A percentile compares a stretch with the other conserved stretches of the same genome.
Conservation (phyloP, 2,113 vertebrate genomes). For the Engystomops pustulosus region DNA sequence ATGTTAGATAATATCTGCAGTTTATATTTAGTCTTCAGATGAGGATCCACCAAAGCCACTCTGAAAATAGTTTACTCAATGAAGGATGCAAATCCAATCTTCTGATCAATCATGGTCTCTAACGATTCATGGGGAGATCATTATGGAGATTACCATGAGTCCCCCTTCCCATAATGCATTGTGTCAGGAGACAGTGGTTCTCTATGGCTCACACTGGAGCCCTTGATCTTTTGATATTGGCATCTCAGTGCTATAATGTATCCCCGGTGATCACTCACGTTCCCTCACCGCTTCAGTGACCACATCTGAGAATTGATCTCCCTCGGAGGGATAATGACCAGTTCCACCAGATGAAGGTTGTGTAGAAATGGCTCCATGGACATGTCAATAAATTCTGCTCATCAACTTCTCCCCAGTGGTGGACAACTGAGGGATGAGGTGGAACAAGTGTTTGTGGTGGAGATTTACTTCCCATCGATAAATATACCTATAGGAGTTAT, state of each 20-base stretch:
- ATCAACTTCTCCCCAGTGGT: no score
- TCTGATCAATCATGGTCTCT: not conserved
- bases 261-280: not conserved
- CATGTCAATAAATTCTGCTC: slow-evolving; percentile 9
- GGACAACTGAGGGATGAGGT: not conserved
- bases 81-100: no score
- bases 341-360: not conserved
- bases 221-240: not conserved
- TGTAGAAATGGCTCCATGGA: not conserved
- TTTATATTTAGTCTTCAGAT: no score
- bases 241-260: slow-evolving; percentile 1
- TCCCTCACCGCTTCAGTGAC: not conserved
- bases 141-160: not conserved
- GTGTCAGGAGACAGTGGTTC: no score
- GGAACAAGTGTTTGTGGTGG: no score
- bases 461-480: not conserved
- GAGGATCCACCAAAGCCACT: no score
- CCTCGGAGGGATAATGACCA: not conserved
- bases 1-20: no score
- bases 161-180: no score
- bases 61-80: no score
- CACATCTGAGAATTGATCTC: not conserved
- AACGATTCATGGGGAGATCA: not conserved
- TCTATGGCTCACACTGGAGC: not conserved
- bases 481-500: not conserved